Base-by-base conservation (phyloP, 2,888 invertebrate genomes). In the Mythimna ferrago region DNA sequence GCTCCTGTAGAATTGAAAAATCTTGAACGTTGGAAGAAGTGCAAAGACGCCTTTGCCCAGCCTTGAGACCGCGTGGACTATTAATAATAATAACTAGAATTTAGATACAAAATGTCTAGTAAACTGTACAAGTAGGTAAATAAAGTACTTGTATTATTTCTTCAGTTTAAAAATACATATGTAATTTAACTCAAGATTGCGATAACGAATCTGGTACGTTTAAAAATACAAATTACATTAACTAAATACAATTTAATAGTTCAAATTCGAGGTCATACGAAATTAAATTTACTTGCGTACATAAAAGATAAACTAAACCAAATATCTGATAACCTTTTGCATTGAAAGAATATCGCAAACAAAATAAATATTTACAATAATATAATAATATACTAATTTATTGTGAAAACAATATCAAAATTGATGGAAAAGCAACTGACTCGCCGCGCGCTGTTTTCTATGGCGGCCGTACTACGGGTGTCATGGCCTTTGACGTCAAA, bases 321-420 rank as follows among this genome's bases (percentile, higher is more conserved):
- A 71, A 66, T 41, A 66, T 4, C 21, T 21, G 75, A 83, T 83
- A 83, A 80, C 75, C 77, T 77, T 38, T 61, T 62, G 57, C 41
- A 71, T 61, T 61, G 0, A 72, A 66, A 26, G 6, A 58, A 58
- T 67, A 54, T 56, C 4, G 9, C n/a, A 51, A 60, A 54, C 10
- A 16, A 58, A 21, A 3, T 44, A 32, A 32, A 26, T 26, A 26
- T 2, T 32, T 32, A 32, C 3, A 32, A 32, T 32, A 32, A 32
- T 32, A 32, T 32, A 2, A 32, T 32, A 32, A 9, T 7, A 38
- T 38, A 38, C 38, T 9, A 1, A 38, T n/a, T n/a, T n/a, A n/a
- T 38, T 38, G 0, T 7, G 9, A 38, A 38, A 38, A 7, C 38
- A 35, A 35, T 38, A 38, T 9, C 38, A 38, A 38, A 38, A 7